These are phyloP conservation scores for Takifugu flavidus DNA, from an alignment of 2,113 vertebrate species.

Conservation along the genomic window DNA sequence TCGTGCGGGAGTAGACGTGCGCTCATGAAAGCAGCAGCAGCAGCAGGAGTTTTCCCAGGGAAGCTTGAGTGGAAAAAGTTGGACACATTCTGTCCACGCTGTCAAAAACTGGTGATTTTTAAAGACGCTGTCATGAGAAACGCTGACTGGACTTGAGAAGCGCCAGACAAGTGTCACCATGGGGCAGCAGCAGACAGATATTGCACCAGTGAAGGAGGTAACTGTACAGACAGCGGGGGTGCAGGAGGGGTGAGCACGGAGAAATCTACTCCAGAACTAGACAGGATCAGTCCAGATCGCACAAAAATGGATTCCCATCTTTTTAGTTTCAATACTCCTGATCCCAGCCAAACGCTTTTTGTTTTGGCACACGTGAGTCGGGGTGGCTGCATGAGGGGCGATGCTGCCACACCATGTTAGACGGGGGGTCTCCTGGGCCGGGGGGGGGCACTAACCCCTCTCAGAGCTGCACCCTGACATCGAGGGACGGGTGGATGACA, in stretches of 20 bases:
- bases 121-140: not conserved
- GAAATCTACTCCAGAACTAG: too few species aligned
- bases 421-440: slow-evolving; percentile 7
- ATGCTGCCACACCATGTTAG: slow-evolving; percentile 32
- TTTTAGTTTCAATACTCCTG: too few species aligned
- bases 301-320: too few species aligned
- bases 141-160: not conserved
- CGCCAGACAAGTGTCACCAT: too few species aligned
- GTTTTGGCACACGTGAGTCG: too few species aligned
- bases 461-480: slow-evolving; percentile 22
- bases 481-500: slow-evolving; percentile 18
- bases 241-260: too few species aligned
- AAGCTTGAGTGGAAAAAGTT: not conserved
- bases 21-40: slow-evolving; percentile 13
- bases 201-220: too few species aligned
- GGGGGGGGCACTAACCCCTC: slow-evolving; percentile 33
- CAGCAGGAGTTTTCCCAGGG: slow-evolving; percentile 5
- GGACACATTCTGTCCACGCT: not conserved
- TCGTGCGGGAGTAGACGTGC: not conserved
- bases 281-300: too few species aligned
- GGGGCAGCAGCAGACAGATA: too few species aligned
- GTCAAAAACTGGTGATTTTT: not conserved
- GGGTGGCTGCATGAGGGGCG: slow-evolving; percentile 7
- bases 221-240: too few species aligned
- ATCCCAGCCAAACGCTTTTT: too few species aligned